phyloP scores from a whole-genome alignment of 2,113 vertebrate species.

The Casuarius casuarius region DNA sequence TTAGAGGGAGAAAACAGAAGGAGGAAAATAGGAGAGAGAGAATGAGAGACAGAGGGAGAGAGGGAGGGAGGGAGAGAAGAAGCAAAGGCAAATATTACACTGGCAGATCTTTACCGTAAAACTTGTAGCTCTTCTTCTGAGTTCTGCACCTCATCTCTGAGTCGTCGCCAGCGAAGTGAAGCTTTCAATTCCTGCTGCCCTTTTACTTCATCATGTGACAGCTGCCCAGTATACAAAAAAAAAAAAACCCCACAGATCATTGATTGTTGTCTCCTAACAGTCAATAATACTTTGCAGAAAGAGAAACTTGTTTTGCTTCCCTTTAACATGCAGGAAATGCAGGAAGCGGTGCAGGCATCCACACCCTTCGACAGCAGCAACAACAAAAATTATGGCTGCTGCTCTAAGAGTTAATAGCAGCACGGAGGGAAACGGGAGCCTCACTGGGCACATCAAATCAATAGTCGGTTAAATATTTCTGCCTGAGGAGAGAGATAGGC shows the following conservation, averaged over 20 bases:
- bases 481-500: not conserved
- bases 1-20: not conserved
- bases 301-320: not conserved
- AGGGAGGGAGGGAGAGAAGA: not conserved
- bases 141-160: conserved; percentile 89
- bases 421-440: not conserved
- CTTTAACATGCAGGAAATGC: not conserved
- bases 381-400: not conserved
- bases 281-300: not conserved
- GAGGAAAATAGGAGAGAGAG: not conserved
- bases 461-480: not conserved
- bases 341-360: not conserved
- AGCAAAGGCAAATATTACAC: not conserved
- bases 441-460: not conserved
- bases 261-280: not conserved
- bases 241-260: not conserved
- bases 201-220: conserved; percentile 74
- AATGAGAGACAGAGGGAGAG: not conserved
- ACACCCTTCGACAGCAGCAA: not conserved
- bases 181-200: conserved; percentile 87
- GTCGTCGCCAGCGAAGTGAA: conserved; percentile 86
- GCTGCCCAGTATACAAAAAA: conserved; percentile 70
- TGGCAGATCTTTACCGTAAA: conserved; percentile 82
- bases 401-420: not conserved
- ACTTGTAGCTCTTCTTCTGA: conserved; percentile 90